phyloP scores from a whole-genome alignment of 2,888 invertebrate species.

The Pammene aurita region DNA sequence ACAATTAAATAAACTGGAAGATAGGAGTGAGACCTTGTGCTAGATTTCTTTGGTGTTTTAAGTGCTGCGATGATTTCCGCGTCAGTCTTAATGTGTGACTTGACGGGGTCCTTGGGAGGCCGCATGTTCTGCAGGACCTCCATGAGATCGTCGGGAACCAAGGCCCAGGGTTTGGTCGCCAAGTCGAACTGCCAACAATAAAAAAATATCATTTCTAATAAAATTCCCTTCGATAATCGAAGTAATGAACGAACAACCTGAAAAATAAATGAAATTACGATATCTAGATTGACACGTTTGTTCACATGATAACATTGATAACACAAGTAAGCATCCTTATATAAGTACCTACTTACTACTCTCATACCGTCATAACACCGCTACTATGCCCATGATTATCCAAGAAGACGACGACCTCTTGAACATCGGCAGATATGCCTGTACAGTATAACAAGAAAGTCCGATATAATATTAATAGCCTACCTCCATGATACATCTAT shows the following conservation, averaged over 20 bases:
- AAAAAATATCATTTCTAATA: not conserved
- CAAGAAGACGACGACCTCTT: too few relatives aligned
- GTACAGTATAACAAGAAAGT: too few relatives aligned
- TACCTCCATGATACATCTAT: constrained; percentile 86
- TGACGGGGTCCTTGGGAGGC: constrained; percentile 51
- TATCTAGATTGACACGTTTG: too few relatives aligned
- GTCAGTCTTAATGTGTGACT: constrained; percentile 54
- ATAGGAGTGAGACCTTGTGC: constrained; percentile 68
- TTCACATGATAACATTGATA: too few relatives aligned
- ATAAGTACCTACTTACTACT: too few relatives aligned
- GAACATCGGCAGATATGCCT: too few relatives aligned
- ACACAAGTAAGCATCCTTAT: too few relatives aligned
- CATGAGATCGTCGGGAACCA: constrained; percentile 85
- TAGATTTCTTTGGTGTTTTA: constrained; percentile 74
- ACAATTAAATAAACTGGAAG: not conserved
- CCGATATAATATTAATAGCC: constrained; percentile 5
- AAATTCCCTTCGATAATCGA: too few relatives aligned
- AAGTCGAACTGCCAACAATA: constrained; percentile 84
- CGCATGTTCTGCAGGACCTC: constrained; percentile 82
- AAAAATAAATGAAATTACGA: too few relatives aligned
- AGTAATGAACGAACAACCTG: too few relatives aligned
- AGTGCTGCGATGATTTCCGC: constrained; percentile 77
- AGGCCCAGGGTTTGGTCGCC: constrained; percentile 85
- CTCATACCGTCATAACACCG: too few relatives aligned
- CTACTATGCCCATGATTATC: too few relatives aligned